Percentiles rank a stretch among this genome's conserved stretches.
Conservation (phyloP, 2,113 vertebrate genomes). For the Brachyistius frenatus region DNA sequence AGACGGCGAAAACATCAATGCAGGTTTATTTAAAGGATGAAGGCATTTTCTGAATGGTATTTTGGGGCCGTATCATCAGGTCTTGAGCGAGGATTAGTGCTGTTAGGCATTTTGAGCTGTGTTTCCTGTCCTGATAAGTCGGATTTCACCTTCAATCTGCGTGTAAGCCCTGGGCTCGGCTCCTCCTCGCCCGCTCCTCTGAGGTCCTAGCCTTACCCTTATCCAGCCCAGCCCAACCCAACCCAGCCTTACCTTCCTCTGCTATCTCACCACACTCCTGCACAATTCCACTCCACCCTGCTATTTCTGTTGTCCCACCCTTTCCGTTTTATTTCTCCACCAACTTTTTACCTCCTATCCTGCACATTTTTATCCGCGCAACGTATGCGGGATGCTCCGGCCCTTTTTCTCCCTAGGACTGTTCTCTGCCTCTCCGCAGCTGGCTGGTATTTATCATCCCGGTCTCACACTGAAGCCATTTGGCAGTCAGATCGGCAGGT, state of each 20-base stretch:
- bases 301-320: slow-evolving; percentile 11
- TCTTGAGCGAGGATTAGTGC: slow-evolving; percentile 83
- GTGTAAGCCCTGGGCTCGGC: slow-evolving; percentile 81
- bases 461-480: slow-evolving; percentile 88
- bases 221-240: slow-evolving; percentile 68
- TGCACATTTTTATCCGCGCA: slow-evolving; percentile 13
- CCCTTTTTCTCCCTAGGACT: slow-evolving; percentile 71
- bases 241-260: slow-evolving; percentile 42
- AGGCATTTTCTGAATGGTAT: slow-evolving; percentile 82
- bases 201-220: slow-evolving; percentile 70
- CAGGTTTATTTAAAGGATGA: slow-evolving; percentile 84
- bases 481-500: slow-evolving; percentile 90
- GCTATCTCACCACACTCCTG: slow-evolving; percentile 50
- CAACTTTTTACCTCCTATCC: slow-evolving; percentile 24
- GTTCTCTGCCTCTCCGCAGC: slow-evolving; percentile 76
- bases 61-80: slow-evolving; percentile 80
- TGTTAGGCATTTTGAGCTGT: slow-evolving; percentile 82
- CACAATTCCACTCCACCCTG: slow-evolving; percentile 33
- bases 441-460: slow-evolving; percentile 90
- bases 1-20: slow-evolving; percentile 82
- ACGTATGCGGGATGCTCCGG: slow-evolving; percentile 45
- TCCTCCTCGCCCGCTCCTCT: slow-evolving; percentile 76
- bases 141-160: slow-evolving; percentile 83
- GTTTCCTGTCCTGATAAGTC: slow-evolving; percentile 84
- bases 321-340: slow-evolving; percentile 42